These are phyloP conservation scores for Mobula birostris DNA, from an alignment of 2,113 vertebrate species.

Conservation along the genomic window DNA sequence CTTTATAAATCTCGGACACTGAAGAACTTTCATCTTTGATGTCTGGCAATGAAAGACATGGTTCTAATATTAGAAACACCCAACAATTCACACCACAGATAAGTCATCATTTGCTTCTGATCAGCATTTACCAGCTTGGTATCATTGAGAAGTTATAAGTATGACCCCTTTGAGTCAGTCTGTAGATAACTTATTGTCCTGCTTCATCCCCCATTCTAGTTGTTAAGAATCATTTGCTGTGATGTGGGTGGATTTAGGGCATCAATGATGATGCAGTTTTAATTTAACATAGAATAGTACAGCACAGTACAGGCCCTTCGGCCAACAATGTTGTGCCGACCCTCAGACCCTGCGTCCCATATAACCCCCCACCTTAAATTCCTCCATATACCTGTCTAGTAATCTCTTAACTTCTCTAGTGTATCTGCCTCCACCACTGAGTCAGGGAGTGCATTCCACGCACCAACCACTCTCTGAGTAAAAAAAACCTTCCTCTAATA, in stretches of 20 bases:
- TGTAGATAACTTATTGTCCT: neutral
- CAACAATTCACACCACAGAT: neutral
- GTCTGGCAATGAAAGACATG: neutral
- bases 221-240: neutral
- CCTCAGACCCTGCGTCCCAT: too few relatives aligned
- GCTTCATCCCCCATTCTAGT: neutral
- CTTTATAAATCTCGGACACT: too few relatives aligned
- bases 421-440: too few relatives aligned
- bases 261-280: neutral
- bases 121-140: neutral
- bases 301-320: neutral
- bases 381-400: too few relatives aligned
- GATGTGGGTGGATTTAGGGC: neutral
- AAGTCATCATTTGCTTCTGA: neutral
- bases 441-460: too few relatives aligned
- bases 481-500: too few relatives aligned
- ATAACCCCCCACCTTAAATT: too few relatives aligned
- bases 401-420: too few relatives aligned
- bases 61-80: neutral
- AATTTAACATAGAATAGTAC: neutral
- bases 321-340: too few relatives aligned
- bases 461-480: too few relatives aligned
- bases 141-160: neutral
- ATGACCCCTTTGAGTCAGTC: neutral
- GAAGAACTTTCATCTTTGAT: neutral